phyloP scores from a whole-genome alignment of 2,888 invertebrate genomes.

The Xanthorhoe spadicearia region DNA sequence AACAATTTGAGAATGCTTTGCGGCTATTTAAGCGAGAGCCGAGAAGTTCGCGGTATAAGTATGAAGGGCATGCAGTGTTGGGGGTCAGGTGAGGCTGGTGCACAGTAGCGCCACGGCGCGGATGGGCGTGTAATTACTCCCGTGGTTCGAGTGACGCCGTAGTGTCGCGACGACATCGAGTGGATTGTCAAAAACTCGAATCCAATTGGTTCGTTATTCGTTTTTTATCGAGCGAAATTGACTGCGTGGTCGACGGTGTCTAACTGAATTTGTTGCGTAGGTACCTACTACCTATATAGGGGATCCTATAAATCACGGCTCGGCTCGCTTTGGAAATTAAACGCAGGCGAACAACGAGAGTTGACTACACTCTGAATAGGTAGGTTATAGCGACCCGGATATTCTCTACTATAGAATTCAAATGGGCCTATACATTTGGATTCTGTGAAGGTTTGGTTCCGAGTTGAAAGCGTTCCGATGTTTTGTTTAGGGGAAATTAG shows the following conservation, averaged over 20 bases:
- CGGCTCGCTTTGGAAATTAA: slow-evolving; percentile 22
- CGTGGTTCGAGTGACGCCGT: slow-evolving; percentile 53
- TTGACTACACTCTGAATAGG: slow-evolving; percentile 20
- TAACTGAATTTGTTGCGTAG: slow-evolving; percentile 41
- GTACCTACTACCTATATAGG: slow-evolving; percentile 17
- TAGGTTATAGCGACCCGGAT: slow-evolving; percentile 6
- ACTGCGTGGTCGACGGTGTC: slow-evolving; percentile 35
- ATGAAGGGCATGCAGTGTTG: slow-evolving; percentile 20
- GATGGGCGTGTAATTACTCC: slow-evolving; percentile 60
- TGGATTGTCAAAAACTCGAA: slow-evolving; percentile 67
- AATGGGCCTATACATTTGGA: slow-evolving; percentile 23
- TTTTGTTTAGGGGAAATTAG: slow-evolving; percentile 12
- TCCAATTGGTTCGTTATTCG: slow-evolving; percentile 61
- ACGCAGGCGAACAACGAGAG: slow-evolving; percentile 20
- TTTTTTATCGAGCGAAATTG: slow-evolving; percentile 51
- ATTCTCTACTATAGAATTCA: slow-evolving; percentile 23
- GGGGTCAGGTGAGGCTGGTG: slow-evolving; percentile 51
- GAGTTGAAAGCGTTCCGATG: slow-evolving; percentile 14
- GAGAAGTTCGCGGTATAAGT: slow-evolving; percentile 32
- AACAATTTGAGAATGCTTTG: slow-evolving; percentile 60
- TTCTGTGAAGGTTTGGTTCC: slow-evolving; percentile 17
- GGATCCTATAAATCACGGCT: slow-evolving; percentile 26
- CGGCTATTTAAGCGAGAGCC: slow-evolving; percentile 51
- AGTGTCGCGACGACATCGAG: slow-evolving; percentile 59
- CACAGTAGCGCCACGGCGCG: slow-evolving; percentile 56